A percentile compares a stretch with the other conserved stretches of the same genome.
These are phyloP conservation scores for Apeira syringaria DNA, from an alignment of 2,888 invertebrate genomes.

Conservation along the genomic window DNA sequence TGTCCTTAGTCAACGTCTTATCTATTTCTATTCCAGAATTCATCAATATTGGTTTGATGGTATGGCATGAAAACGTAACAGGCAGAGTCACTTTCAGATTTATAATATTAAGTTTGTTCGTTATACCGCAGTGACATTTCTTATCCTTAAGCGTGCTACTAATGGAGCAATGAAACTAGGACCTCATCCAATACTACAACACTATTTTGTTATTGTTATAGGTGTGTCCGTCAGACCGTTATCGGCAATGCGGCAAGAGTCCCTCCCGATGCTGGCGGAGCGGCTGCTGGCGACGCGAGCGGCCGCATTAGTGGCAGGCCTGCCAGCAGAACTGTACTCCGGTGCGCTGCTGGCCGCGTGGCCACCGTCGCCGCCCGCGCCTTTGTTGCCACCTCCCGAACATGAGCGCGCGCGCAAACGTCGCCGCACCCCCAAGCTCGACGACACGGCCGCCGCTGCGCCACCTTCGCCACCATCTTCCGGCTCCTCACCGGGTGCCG, in stretches of 20 bases:
- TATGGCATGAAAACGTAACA: no score
- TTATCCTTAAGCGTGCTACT: no score
- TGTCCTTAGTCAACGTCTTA: no score
- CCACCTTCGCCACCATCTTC: conserved; percentile 73
- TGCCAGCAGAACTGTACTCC: conserved; percentile 86
- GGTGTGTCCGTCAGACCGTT: conserved; percentile 80
- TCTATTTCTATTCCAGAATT: no score
- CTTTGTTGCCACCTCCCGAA: conserved; percentile 77
- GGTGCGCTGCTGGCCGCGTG: conserved; percentile 84
- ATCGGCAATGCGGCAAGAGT: conserved; percentile 77
- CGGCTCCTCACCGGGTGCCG: conserved; percentile 76
- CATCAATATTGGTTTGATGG: no score
- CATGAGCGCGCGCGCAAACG: conserved; percentile 73
- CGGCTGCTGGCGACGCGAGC: conserved; percentile 81
- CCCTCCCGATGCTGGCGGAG: conserved; percentile 76
- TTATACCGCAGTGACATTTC: no score
- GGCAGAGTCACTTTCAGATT: no score
- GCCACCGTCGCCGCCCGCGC: conserved; percentile 82
- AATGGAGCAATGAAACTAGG: no score
- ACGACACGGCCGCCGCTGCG: conserved; percentile 58
- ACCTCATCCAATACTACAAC: no score
- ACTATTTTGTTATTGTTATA: conserved; percentile 27
- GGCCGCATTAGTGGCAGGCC: conserved; percentile 78
- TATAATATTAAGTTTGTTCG: no score
- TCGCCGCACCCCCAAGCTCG: conserved; percentile 73